Percentiles rank a stretch among this genome's conserved stretches.
Evolutionary conservation across 2,888 invertebrate species (phyloP).

Genomic region (Meloe dianella): DNA sequence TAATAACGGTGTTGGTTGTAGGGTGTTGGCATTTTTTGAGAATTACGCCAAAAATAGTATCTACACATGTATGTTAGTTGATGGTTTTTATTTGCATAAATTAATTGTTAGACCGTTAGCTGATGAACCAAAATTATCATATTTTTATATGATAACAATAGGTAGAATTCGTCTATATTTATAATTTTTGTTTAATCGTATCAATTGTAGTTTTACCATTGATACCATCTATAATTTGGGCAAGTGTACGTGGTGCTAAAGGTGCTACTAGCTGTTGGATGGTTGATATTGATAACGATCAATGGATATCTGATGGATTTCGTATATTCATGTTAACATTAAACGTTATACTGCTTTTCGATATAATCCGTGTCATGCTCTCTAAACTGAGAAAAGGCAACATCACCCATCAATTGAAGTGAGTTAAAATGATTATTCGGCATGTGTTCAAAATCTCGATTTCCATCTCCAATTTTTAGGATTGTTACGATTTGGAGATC

Average conservation of each 20-base stretch:
- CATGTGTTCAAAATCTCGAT: no score
- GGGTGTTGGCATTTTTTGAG: slow-evolving; percentile 64
- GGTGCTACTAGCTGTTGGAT: slow-evolving; percentile 69
- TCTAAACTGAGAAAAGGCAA: slow-evolving; percentile 67
- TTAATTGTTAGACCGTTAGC: slow-evolving; percentile 70
- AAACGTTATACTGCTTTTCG: slow-evolving; percentile 67
- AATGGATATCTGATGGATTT: slow-evolving; percentile 69
- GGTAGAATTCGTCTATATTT: slow-evolving; percentile 50
- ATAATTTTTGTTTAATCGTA: not conserved
- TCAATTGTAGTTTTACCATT: slow-evolving; percentile 57
- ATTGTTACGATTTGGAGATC: no score
- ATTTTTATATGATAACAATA: slow-evolving; percentile 60
- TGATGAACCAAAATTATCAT: slow-evolving; percentile 61
- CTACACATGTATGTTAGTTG: slow-evolving; percentile 73
- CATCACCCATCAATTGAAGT: slow-evolving; percentile 58
- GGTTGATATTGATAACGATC: slow-evolving; percentile 63
- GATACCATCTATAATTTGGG: slow-evolving; percentile 65
- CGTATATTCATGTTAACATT: slow-evolving; percentile 64
- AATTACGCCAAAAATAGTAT: slow-evolving; percentile 65
- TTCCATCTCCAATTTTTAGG: no score
- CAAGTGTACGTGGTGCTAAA: slow-evolving; percentile 60
- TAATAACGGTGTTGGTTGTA: slow-evolving; percentile 62
- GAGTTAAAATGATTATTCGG: no score
- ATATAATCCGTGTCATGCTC: slow-evolving; percentile 70
- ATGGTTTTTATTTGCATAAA: slow-evolving; percentile 70